These are phyloP conservation scores for Xyliphius kryptos DNA, from an alignment of 2,113 vertebrate genomes.

Conservation along the genomic window DNA sequence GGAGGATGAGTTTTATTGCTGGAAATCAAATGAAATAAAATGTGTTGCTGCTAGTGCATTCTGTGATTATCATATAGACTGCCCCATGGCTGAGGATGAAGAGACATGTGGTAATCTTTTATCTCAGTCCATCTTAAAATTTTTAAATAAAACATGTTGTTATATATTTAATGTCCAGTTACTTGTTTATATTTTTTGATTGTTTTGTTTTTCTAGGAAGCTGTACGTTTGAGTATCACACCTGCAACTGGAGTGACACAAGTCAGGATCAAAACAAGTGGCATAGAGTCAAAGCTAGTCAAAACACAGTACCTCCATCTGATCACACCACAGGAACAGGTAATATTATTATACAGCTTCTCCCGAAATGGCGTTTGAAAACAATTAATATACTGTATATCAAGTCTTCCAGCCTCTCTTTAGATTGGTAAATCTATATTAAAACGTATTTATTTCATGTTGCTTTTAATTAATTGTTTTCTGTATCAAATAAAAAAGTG, in stretches of 20 bases:
- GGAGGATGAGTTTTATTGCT: constrained; percentile 60
- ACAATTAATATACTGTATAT: no score
- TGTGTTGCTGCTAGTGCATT: constrained; percentile 46
- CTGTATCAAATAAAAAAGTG: no score
- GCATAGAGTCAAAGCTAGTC: constrained; percentile 54
- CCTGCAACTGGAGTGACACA: constrained; percentile 56
- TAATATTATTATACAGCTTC: constrained; percentile 25
- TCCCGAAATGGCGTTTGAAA: background rate
- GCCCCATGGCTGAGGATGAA: constrained; percentile 53
- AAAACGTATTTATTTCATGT: no score
- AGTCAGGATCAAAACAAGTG: constrained; percentile 51
- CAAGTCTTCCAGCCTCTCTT: no score
- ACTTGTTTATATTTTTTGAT: background rate
- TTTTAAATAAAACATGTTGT: background rate
- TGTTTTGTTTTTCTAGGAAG: constrained; percentile 46
- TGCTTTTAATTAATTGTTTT: no score
- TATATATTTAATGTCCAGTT: no score
- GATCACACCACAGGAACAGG: constrained; percentile 60
- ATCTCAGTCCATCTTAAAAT: background rate
- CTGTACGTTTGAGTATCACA: constrained; percentile 61
- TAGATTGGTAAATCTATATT: no score
- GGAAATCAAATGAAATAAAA: constrained; percentile 41
- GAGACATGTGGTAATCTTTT: constrained; percentile 49
- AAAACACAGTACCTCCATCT: constrained; percentile 45
- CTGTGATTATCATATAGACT: constrained; percentile 56